Percentiles rank a stretch among this genome's conserved stretches.
These are phyloP conservation scores for Saccopteryx bilineata DNA, from an alignment of 2,113 vertebrate species.

Conservation along the genomic window DNA sequence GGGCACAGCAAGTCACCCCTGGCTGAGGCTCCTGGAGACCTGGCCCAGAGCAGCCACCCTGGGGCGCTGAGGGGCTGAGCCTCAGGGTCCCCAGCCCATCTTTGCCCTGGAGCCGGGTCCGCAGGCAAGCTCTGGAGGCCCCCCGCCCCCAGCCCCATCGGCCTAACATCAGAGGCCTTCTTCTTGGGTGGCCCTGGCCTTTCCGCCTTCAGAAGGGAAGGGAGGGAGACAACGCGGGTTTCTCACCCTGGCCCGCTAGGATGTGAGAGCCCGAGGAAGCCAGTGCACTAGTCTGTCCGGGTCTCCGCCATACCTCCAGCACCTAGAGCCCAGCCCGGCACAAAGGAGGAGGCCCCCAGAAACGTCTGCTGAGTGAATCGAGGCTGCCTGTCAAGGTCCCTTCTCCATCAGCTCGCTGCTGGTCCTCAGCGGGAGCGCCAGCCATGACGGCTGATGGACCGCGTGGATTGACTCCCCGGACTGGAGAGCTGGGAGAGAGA, in stretches of 20 bases:
- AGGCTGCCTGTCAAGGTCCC: accelerated
- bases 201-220: not conserved
- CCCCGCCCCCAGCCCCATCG: not conserved
- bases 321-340: not conserved
- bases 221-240: not conserved
- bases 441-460: not conserved
- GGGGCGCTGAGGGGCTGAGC: not conserved
- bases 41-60: not conserved
- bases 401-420: not conserved
- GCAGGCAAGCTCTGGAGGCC: not conserved
- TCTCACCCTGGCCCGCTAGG: not conserved
- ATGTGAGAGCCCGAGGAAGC: not conserved
- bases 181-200: not conserved
- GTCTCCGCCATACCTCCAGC: not conserved
- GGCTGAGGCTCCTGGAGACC: not conserved
- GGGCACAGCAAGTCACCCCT: accelerated
- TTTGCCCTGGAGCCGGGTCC: not conserved
- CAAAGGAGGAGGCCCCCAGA: not conserved
- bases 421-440: not conserved
- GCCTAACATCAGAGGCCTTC: not conserved
- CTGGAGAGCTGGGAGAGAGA: not conserved
- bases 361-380: not conserved
- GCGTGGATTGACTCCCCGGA: not conserved
- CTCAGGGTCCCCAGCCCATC: accelerated
- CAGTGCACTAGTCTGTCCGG: accelerated